Conservation (phyloP, 2,113 vertebrate species). For the Tragulus kanchil region DNA sequence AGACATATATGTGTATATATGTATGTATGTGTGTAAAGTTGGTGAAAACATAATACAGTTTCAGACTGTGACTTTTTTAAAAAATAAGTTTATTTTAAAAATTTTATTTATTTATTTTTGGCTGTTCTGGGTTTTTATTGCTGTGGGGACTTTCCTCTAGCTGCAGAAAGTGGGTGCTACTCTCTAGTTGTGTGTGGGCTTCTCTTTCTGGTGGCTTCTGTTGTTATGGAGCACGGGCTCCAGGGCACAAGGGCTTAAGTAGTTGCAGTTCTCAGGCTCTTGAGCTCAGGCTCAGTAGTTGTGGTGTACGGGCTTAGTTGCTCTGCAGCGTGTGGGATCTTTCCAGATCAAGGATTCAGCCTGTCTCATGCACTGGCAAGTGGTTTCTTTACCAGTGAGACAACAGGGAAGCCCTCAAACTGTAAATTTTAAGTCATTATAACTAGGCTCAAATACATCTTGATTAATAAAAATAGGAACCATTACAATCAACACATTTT, state of each 20-base stretch:
- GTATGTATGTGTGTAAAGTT: background rate
- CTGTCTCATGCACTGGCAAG: background rate
- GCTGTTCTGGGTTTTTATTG: background rate
- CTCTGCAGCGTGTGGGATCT: background rate
- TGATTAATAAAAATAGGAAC: background rate
- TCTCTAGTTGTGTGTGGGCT: background rate
- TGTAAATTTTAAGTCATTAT: background rate
- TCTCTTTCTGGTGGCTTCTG: background rate
- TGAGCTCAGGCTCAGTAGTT: background rate
- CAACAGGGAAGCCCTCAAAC: background rate
- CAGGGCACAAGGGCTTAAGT: background rate
- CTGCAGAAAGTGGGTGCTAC: background rate
- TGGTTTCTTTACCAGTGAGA: background rate
- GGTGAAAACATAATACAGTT: background rate
- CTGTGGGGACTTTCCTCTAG: background rate
- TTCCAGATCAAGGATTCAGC: background rate
- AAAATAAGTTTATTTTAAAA: background rate
- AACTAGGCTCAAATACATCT: background rate
- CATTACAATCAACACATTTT: background rate
- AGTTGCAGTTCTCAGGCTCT: background rate
- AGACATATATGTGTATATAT: background rate
- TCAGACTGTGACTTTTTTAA: background rate
- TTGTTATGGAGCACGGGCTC: background rate
- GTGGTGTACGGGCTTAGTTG: no score
- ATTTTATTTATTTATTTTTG: background rate